A percentile compares a stretch with the other conserved stretches of the same genome.
These are phyloP conservation scores for Cecidostiba fungosa DNA, from an alignment of 2,888 invertebrate genomes.

Conservation along the genomic window DNA sequence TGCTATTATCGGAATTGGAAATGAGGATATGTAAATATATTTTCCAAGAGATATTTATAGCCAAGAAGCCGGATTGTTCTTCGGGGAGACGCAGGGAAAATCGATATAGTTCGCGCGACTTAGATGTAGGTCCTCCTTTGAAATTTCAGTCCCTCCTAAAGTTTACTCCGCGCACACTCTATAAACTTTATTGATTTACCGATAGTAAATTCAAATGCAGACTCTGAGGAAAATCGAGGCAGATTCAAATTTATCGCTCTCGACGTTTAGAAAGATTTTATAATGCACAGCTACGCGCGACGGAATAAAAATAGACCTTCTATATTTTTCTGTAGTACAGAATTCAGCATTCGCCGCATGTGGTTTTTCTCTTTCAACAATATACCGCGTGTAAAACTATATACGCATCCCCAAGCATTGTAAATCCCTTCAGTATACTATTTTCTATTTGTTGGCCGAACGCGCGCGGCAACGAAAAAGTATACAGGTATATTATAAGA, in stretches of 20 bases:
- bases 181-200: conserved; percentile 51
- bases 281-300: no score
- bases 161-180: conserved; percentile 34
- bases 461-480: no score
- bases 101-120: conserved; percentile 27
- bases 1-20: neutral
- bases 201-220: conserved; percentile 37
- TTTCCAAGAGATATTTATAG: neutral
- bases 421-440: no score
- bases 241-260: conserved; percentile 18
- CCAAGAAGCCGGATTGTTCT: no score
- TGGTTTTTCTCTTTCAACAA: no score
- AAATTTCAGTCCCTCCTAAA: conserved; percentile 45
- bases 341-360: no score
- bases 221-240: conserved; percentile 18
- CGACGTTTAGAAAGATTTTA: neutral
- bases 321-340: no score
- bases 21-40: neutral
- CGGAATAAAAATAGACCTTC: no score
- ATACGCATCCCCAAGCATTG: no score
- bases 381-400: no score
- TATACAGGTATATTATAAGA: no score
- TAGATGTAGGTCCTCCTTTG: conserved; percentile 13
- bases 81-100: neutral
- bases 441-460: no score